Evolutionary conservation across 2,888 invertebrate species (phyloP).

Genomic region (Lamellibrachia columna): DNA sequence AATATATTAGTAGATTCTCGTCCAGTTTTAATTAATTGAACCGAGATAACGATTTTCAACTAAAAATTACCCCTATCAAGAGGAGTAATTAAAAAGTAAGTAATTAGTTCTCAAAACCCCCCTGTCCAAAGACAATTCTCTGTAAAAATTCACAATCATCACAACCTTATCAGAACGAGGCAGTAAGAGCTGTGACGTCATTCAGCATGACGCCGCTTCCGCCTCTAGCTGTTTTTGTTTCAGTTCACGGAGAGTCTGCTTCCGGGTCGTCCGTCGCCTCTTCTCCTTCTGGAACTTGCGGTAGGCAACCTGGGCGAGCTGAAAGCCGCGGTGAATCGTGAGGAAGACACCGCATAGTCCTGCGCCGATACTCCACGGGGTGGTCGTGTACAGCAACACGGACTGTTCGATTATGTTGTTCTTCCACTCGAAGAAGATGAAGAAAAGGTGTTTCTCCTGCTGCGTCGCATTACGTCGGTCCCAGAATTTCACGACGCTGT

Average conservation of each 20-base stretch:
- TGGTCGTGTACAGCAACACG: conserved; percentile 40
- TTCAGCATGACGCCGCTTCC: conserved; percentile 3
- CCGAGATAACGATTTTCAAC: background rate
- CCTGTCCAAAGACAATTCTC: background rate
- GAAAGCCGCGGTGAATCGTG: conserved; percentile 43
- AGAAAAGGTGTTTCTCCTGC: conserved; percentile 38
- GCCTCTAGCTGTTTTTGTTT: background rate
- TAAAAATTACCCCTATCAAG: background rate
- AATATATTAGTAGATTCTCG: background rate
- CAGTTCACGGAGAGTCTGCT: conserved; percentile 36
- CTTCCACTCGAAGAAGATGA: conserved; percentile 48
- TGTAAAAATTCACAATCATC: background rate
- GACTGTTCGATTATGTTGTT: conserved; percentile 44
- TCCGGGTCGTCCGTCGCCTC: conserved; percentile 37
- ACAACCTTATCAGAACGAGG: background rate
- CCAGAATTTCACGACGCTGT: conserved; percentile 42
- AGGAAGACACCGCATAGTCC: conserved; percentile 44
- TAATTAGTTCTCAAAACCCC: background rate
- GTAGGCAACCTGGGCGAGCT: conserved; percentile 40
- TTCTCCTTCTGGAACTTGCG: conserved; percentile 39
- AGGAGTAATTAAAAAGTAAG: background rate
- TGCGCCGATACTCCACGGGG: conserved; percentile 44
- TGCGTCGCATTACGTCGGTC: conserved; percentile 34
- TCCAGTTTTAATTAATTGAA: background rate
- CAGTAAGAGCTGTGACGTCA: background rate